Evolutionary conservation across 2,113 vertebrate species (phyloP).

Genomic region (Tupaia chinensis): DNA sequence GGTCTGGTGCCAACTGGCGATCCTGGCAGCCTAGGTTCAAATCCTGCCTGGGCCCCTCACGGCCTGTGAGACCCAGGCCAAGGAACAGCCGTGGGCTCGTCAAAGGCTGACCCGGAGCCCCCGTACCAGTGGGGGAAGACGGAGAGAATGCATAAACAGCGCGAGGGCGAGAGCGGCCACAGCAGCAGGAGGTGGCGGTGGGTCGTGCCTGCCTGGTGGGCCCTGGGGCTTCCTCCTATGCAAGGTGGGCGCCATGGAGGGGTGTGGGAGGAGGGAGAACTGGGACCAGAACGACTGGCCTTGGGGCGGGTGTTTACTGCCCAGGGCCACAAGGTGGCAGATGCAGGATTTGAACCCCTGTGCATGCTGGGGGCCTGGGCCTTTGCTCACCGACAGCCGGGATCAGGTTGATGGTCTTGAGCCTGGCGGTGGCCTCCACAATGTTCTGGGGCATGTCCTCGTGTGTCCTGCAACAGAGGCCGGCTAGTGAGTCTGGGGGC

Average conservation of each 20-base stretch:
- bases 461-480: conserved; percentile 79
- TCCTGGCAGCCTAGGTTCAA: not conserved
- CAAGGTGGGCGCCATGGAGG: not conserved
- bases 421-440: conserved; percentile 82
- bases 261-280: too few species aligned
- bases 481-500: not conserved
- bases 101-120: not conserved
- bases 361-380: too few species aligned
- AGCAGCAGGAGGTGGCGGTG: too few species aligned
- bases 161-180: not conserved
- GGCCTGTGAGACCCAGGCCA: not conserved
- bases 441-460: conserved; percentile 90
- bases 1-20: too few species aligned
- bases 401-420: conserved; percentile 92
- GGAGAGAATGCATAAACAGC: not conserved
- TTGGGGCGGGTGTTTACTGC: accelerated
- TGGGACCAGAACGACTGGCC: too few species aligned
- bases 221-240: not conserved
- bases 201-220: too few species aligned
- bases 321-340: not conserved
- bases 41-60: too few species aligned
- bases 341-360: not conserved
- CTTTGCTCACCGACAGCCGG: conserved; percentile 91
- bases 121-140: not conserved
- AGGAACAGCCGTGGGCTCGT: not conserved